Evolutionary conservation across 2,113 vertebrate genomes (phyloP).

Genomic region (Emydura subglobosa): DNA sequence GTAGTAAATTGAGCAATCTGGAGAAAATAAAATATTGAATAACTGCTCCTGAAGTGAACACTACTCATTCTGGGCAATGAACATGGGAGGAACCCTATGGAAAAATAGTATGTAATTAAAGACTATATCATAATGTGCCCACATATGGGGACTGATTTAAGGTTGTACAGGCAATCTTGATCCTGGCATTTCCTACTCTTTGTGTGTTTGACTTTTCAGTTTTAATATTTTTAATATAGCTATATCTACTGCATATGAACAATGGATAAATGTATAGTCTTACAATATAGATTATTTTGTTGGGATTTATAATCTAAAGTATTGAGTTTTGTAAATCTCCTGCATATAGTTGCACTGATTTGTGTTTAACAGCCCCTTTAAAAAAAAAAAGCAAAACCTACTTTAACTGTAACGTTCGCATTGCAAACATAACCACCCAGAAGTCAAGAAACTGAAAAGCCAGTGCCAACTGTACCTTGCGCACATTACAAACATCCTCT

Average conservation of each 20-base stretch:
- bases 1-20: slow-evolving; percentile 1
- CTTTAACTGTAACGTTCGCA: rapidly evolving
- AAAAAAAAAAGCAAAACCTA: rapidly evolving
- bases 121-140: slow-evolving; percentile 7
- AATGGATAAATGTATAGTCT: rapidly evolving
- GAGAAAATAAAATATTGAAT: neutral
- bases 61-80: neutral
- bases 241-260: rapidly evolving
- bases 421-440: neutral
- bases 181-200: neutral
- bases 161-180: neutral
- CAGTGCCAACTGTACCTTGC: neutral
- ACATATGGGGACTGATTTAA: neutral
- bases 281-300: rapidly evolving
- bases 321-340: rapidly evolving
- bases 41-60: slow-evolving; percentile 38
- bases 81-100: slow-evolving; percentile 41
- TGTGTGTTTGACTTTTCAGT: neutral
- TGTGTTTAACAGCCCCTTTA: no score
- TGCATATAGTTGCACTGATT: rapidly evolving
- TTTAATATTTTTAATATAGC: rapidly evolving
- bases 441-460: rapidly evolving
- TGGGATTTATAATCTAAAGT: neutral
- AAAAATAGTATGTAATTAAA: slow-evolving; percentile 29
- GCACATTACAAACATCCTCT: no score